phyloP scores from a whole-genome alignment of 2,113 vertebrate genomes.

The Notechis scutatus region DNA sequence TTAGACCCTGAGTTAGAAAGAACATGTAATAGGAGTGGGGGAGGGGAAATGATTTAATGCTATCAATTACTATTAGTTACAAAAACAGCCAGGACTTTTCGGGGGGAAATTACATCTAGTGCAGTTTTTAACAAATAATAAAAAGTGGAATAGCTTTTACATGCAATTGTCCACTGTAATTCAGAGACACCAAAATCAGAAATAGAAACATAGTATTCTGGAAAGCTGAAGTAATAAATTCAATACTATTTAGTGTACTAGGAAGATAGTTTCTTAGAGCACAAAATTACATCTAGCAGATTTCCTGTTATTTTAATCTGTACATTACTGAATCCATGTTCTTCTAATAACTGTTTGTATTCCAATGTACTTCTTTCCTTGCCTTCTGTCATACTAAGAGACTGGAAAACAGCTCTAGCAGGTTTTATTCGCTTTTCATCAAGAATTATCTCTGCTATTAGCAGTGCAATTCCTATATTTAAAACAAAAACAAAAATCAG shows the following conservation, averaged over 20 bases:
- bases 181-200: not conserved
- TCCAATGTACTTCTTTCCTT: constrained; percentile 78
- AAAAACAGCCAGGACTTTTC: not conserved
- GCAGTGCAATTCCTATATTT: constrained; percentile 76
- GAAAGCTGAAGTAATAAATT: not conserved
- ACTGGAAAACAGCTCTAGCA: constrained; percentile 76
- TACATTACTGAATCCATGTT: constrained; percentile 69
- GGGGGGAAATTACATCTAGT: not conserved
- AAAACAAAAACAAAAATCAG: constrained; percentile 23
- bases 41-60: not conserved
- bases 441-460: constrained; percentile 84
- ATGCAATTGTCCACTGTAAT: not conserved
- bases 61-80: not conserved
- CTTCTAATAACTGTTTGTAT: constrained; percentile 76
- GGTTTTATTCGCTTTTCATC: constrained; percentile 71
- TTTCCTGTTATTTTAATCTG: constrained; percentile 73
- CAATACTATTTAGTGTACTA: not conserved
- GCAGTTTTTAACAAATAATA: constrained; percentile 20
- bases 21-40: not conserved
- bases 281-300: constrained; percentile 78
- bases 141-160: not conserved
- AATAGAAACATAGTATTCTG: not conserved
- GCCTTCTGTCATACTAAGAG: constrained; percentile 82
- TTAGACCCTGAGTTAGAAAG: not conserved
- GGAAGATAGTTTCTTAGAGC: constrained; percentile 63